These are phyloP conservation scores for Okamejei kenojei DNA, from an alignment of 2,797 vertebrate species.

Conservation along the genomic window DNA sequence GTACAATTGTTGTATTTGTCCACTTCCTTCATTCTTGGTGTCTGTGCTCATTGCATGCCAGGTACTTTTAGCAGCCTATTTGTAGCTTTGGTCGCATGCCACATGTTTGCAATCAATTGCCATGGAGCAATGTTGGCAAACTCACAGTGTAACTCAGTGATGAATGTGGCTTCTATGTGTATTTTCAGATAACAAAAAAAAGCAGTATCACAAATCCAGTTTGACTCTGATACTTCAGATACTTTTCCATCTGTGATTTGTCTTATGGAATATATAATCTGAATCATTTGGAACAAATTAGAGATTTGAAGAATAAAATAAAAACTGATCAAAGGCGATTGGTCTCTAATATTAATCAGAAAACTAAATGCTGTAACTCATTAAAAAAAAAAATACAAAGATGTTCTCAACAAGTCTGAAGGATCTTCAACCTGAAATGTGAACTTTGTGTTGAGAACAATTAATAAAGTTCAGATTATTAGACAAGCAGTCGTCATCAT, in stretches of 20 bases:
- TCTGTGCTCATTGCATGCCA: background rate
- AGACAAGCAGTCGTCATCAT: background rate
- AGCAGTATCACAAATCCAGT: background rate
- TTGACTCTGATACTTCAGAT: too few species aligned
- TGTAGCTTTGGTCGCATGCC: background rate
- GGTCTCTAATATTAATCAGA: too few species aligned
- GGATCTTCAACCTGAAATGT: background rate
- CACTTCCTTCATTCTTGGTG: background rate
- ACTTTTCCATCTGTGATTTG: background rate
- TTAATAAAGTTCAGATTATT: background rate
- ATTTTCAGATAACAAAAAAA: background rate
- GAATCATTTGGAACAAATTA: background rate
- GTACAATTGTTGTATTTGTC: background rate
- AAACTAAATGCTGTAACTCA: too few species aligned
- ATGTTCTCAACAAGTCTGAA: too few species aligned
- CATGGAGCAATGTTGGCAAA: background rate
- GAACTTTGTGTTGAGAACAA: background rate
- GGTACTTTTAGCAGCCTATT: background rate
- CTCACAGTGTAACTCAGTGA: background rate
- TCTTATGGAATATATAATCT: background rate
- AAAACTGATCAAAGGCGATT: too few species aligned
- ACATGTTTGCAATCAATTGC: background rate
- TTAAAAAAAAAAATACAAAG: too few species aligned
- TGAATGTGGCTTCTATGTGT: background rate
- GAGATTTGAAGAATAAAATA: background rate